These are phyloP conservation scores for Zaprionus ghesquierei DNA, from an alignment of 1,140 invertebrate genomes.

Conservation along the genomic window DNA sequence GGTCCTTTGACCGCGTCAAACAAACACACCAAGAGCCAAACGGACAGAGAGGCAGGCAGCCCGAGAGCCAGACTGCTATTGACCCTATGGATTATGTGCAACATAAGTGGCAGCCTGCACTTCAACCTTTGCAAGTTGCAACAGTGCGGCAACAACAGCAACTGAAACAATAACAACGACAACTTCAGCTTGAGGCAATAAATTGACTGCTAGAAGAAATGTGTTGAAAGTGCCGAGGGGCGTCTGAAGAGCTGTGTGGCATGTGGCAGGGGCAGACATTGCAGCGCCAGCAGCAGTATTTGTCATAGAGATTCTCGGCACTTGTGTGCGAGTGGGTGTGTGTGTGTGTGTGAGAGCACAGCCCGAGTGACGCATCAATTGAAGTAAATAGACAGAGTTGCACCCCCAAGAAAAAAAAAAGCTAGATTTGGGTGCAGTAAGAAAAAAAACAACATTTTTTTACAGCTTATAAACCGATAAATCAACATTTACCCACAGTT, in stretches of 20 bases:
- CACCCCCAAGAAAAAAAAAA: neutral
- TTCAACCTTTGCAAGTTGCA: constrained; percentile 39
- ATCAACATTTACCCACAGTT: neutral
- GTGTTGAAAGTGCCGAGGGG: constrained; percentile 25
- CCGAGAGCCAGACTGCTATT: constrained; percentile 41
- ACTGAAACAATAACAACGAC: neutral
- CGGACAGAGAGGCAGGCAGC: neutral
- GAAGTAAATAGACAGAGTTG: constrained; percentile 8
- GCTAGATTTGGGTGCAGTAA: neutral
- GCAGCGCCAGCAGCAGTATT: constrained; percentile 34
- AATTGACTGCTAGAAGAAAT: constrained; percentile 13
- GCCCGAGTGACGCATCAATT: constrained; percentile 54
- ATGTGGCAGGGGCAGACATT: constrained; percentile 13
- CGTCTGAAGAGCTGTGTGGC: neutral
- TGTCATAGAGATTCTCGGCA: constrained; percentile 39
- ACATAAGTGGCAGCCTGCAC: constrained; percentile 51
- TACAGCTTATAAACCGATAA: neutral
- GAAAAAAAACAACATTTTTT: neutral
- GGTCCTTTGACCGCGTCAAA: constrained; percentile 3
- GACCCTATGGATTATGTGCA: constrained; percentile 74
- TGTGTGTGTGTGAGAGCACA: constrained; percentile 2
- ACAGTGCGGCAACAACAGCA: constrained; percentile 32
- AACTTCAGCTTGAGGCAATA: neutral
- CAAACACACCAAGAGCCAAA: constrained; percentile 32
- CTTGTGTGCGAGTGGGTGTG: constrained; percentile 8